Evolutionary conservation across 30 jellyfish, hydroid and myxozoan species (phyloP).

Genomic region (Euphysa ruthae): DNA sequence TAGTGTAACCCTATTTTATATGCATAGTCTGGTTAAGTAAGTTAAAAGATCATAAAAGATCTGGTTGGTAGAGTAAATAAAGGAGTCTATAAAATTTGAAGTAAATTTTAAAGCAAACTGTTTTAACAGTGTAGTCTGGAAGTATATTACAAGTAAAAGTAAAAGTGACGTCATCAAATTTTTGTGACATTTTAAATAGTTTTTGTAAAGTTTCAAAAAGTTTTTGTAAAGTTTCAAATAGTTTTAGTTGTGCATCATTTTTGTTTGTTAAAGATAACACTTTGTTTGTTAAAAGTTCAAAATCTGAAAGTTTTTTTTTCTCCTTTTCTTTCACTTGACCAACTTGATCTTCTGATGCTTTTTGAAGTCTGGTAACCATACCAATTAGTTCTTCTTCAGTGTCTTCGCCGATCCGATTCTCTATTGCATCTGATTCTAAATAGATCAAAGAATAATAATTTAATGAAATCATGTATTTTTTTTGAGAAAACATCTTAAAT

Average conservation of each 20-base stretch:
- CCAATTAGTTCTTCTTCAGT: constrained; percentile 93
- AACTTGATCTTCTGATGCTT: not conserved
- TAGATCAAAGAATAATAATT: too few species aligned
- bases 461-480: too few species aligned
- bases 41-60: not conserved
- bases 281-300: not conserved
- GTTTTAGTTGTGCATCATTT: not conserved
- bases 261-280: not conserved
- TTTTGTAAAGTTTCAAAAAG: not conserved
- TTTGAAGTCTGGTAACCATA: constrained; percentile 2
- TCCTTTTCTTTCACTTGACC: constrained; percentile 17
- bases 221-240: not conserved
- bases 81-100: not conserved
- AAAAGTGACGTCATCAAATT: not conserved
- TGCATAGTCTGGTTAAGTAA: not conserved
- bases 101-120: not conserved
- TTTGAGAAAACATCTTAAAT: too few species aligned
- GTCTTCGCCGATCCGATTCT: constrained; percentile 85
- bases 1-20: too few species aligned
- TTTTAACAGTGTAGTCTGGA: not conserved
- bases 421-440: constrained; percentile 40
- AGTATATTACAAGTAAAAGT: too few species aligned
- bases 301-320: not conserved
- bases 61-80: constrained; percentile 6
- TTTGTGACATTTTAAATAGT: not conserved